Conservation (phyloP, 1,140 invertebrate species). For the Drosophila kepulauana region DNA sequence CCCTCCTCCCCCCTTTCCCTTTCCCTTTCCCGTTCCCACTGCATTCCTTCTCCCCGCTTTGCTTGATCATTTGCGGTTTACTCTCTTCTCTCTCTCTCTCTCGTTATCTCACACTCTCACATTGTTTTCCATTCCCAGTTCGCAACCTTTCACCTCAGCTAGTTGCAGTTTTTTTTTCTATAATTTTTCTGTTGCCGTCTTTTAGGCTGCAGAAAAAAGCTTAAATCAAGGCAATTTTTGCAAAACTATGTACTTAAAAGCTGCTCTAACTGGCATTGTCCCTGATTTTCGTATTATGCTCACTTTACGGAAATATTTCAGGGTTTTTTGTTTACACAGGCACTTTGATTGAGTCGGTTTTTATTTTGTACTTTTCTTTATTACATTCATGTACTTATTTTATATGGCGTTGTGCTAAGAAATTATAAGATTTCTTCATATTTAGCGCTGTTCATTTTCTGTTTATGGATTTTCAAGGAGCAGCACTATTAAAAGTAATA, state of each 20-base stretch:
- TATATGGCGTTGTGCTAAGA: not conserved
- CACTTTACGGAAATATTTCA: too few species aligned
- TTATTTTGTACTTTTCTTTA: not conserved
- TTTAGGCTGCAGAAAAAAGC: slow-evolving; percentile 16
- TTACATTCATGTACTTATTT: not conserved
- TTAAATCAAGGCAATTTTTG: not conserved
- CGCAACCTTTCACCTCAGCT: not conserved
- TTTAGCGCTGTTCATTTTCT: too few species aligned
- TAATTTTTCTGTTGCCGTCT: slow-evolving; percentile 20
- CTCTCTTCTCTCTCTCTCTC: not conserved
- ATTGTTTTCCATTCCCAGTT: slow-evolving; percentile 9
- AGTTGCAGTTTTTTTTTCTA: too few species aligned
- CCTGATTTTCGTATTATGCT: too few species aligned
- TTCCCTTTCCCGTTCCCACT: too few species aligned
- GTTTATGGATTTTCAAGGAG: too few species aligned
- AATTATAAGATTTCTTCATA: too few species aligned
- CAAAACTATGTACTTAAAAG: not conserved
- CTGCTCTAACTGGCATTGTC: too few species aligned
- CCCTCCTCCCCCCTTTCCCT: not conserved
- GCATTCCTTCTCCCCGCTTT: too few species aligned
- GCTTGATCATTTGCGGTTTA: slow-evolving; percentile 28
- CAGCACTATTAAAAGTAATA: too few species aligned
- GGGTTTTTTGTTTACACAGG: too few species aligned
- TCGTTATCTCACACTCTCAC: not conserved
- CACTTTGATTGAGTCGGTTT: not conserved